Conservation (phyloP, 2,113 vertebrate species). For the Elachura formosa region DNA sequence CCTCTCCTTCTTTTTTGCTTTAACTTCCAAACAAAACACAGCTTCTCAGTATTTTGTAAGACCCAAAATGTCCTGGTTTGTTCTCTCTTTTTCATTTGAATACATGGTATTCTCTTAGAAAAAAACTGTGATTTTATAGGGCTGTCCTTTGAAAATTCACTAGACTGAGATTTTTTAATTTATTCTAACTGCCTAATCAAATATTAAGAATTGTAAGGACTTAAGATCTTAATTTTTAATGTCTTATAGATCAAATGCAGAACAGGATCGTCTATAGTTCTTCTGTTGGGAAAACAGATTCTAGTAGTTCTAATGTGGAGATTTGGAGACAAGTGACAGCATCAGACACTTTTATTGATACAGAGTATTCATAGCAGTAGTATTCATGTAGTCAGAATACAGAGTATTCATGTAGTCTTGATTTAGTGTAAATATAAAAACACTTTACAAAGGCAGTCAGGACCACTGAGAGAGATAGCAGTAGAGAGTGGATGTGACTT, state of each 20-base stretch:
- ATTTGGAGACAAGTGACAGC: neutral
- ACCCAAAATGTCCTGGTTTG: neutral
- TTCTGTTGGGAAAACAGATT: neutral
- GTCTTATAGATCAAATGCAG: neutral
- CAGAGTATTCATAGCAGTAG: no score
- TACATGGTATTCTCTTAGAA: neutral
- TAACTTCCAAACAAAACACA: neutral
- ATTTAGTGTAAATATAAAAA: neutral
- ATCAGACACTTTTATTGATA: neutral
- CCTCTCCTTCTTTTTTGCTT: neutral
- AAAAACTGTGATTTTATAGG: neutral
- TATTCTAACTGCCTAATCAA: neutral
- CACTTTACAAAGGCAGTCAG: neutral
- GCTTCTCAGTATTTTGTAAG: neutral
- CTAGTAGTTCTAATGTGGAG: neutral
- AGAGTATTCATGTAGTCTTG: neutral
- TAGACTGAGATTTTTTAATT: neutral
- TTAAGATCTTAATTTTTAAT: neutral
- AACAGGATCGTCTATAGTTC: accelerated
- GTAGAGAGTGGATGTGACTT: neutral
- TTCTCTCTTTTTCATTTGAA: neutral
- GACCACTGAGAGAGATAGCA: neutral
- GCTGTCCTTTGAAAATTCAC: neutral
- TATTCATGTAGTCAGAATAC: no score
- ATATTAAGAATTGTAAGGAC: neutral